These are phyloP conservation scores for Percina caprodes DNA, from an alignment of 2,113 vertebrate species.

Conservation along the genomic window DNA sequence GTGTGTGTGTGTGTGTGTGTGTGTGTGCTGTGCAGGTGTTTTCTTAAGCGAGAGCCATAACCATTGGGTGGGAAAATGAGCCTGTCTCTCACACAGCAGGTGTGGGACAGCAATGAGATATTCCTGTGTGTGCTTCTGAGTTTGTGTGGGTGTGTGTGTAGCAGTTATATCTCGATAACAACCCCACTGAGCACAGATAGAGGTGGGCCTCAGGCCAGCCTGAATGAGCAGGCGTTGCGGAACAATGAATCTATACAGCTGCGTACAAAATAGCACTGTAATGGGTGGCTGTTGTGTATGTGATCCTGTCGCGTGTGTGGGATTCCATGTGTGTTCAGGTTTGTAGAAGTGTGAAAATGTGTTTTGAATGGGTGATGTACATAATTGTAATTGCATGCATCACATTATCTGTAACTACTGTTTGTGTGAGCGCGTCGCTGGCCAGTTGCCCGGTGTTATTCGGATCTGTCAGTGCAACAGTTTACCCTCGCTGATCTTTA, in stretches of 20 bases:
- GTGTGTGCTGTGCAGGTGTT: slow-evolving; percentile 17
- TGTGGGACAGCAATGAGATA: slow-evolving; percentile 6
- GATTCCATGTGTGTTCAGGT: not conserved
- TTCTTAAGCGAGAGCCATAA: slow-evolving; percentile 30
- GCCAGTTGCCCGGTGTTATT: slow-evolving; percentile 13
- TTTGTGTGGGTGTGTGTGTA: slow-evolving; percentile 30
- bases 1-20: not conserved
- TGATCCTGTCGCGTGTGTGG: not conserved
- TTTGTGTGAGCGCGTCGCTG: not conserved
- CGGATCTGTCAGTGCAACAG: slow-evolving; percentile 33
- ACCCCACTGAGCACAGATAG: slow-evolving; percentile 32
- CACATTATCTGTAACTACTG: not conserved
- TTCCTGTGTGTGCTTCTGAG: slow-evolving; percentile 13
- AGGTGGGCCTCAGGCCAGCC: slow-evolving; percentile 45
- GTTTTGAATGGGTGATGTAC: not conserved
- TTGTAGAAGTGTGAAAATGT: not conserved
- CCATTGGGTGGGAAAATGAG: slow-evolving; percentile 62
- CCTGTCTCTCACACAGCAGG: slow-evolving; percentile 37
- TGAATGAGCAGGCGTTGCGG: slow-evolving; percentile 45
- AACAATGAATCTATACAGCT: not conserved
- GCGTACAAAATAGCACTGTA: not conserved
- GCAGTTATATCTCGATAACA: slow-evolving; percentile 36
- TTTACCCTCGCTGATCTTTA: slow-evolving; percentile 68
- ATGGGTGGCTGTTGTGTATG: not conserved
- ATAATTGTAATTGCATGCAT: not conserved